Conservation (phyloP, 2,888 invertebrate genomes). For the Globia sparganii region DNA sequence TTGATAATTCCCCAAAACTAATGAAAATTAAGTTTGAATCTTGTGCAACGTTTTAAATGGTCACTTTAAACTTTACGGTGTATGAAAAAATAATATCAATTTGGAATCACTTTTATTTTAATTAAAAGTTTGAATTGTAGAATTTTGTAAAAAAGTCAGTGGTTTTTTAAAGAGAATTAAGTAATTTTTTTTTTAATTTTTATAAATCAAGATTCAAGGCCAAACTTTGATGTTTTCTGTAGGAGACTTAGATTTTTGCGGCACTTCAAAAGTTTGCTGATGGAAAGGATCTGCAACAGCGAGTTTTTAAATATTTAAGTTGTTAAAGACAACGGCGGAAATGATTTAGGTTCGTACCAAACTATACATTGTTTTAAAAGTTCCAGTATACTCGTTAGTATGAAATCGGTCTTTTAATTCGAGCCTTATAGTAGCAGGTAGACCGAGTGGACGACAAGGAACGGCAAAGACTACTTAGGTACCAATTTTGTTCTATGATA, state of each 20-base stretch:
- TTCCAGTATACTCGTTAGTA: neutral
- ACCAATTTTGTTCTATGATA: neutral
- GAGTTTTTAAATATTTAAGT: neutral
- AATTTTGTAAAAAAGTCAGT: neutral
- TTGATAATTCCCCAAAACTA: neutral
- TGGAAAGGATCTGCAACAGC: neutral
- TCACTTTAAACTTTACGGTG: neutral
- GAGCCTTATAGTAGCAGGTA: neutral
- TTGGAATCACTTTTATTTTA: too few species aligned
- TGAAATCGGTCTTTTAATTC: neutral
- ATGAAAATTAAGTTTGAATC: constrained; percentile 15
- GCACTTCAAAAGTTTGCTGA: neutral
- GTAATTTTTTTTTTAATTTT: neutral
- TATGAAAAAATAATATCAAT: neutral
- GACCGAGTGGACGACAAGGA: neutral
- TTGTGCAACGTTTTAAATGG: constrained; percentile 2
- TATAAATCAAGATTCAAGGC: neutral
- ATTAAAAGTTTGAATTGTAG: neutral
- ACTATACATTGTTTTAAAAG: neutral
- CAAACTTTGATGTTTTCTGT: neutral
- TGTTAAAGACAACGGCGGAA: neutral
- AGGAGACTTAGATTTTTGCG: neutral
- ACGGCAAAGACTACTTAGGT: too few species aligned
- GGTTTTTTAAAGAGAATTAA: neutral
- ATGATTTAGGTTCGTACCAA: neutral